Conservation (phyloP, 2,888 invertebrate genomes). For the Campoletis raptor region DNA sequence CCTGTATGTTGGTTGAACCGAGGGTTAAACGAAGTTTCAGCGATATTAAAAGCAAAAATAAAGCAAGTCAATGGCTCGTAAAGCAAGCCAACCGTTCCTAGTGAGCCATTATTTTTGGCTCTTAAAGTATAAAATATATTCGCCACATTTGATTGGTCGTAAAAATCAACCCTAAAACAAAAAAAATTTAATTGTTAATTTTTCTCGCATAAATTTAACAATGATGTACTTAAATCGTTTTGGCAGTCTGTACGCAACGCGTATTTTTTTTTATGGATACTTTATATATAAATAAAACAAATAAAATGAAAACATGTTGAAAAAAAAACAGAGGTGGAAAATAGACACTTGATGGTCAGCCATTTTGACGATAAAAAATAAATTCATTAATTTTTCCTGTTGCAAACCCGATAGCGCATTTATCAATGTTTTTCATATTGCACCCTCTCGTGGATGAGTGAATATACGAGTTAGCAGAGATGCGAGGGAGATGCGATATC, state of each 20-base stretch:
- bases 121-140: background rate
- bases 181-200: background rate
- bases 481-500: slow-evolving; percentile 70
- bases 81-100: background rate
- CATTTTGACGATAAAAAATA: slow-evolving; percentile 1
- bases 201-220: background rate
- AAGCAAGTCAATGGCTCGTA: background rate
- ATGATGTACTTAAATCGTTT: background rate
- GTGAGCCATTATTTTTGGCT: background rate
- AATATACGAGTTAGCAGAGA: slow-evolving; percentile 47
- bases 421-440: slow-evolving; percentile 49
- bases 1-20: no score
- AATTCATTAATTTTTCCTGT: slow-evolving; percentile 47
- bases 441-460: background rate
- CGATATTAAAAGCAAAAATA: background rate
- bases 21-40: background rate
- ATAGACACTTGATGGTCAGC: slow-evolving; percentile 6
- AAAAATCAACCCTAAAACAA: background rate
- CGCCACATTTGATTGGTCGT: background rate
- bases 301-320: background rate
- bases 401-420: slow-evolving; percentile 35
- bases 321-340: background rate
- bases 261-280: slow-evolving; percentile 6
- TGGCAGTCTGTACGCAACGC: slow-evolving; percentile 3
- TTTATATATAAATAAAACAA: background rate